These are phyloP conservation scores for Drepanosiphum platanoidis DNA, from an alignment of 2,888 invertebrate genomes.

Conservation along the genomic window DNA sequence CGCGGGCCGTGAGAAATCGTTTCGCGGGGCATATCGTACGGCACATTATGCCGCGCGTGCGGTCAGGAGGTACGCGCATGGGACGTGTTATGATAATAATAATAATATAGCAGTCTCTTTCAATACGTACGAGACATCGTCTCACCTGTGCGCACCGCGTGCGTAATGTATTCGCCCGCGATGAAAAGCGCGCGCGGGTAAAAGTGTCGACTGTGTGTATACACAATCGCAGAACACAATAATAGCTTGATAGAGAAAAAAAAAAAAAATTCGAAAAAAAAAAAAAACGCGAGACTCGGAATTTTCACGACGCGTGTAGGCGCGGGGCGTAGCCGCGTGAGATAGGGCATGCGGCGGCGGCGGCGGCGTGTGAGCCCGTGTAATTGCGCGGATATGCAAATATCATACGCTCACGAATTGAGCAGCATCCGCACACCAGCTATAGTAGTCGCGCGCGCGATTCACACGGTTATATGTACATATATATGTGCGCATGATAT, in stretches of 20 bases:
- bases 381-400: constrained; percentile 51
- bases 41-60: not conserved
- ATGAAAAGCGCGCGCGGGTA: not conserved
- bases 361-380: constrained; percentile 25
- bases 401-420: constrained; percentile 41
- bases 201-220: not conserved
- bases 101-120: no score
- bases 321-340: not conserved
- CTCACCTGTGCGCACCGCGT: no score
- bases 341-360: not conserved
- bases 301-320: constrained; percentile 27
- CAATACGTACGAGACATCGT: no score
- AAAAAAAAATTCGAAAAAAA: not conserved
- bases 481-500: constrained; percentile 15
- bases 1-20: not conserved
- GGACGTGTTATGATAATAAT: no score
- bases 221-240: not conserved
- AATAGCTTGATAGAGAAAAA: not conserved
- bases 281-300: constrained; percentile 2
- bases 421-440: not conserved
- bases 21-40: not conserved
- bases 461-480: constrained; percentile 3
- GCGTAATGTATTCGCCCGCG: not conserved
- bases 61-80: no score
- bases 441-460: constrained; percentile 9